phyloP scores from a whole-genome alignment of 2,888 invertebrate genomes.

The Drosophila koepferae region DNA sequence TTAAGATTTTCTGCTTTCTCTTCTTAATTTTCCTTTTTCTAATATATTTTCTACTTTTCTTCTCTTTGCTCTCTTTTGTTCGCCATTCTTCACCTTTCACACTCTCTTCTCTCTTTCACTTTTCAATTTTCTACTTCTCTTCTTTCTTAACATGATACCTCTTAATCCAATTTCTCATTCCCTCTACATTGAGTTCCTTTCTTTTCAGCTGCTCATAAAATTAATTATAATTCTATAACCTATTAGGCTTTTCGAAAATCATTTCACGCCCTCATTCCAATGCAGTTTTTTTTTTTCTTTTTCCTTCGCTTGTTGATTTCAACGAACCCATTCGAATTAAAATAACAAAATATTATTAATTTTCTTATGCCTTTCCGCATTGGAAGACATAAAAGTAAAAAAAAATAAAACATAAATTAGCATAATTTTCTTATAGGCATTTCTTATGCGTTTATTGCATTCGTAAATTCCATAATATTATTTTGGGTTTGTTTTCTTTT shows the following conservation, averaged over 20 bases:
- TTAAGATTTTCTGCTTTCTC: no score
- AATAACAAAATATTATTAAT: conserved; percentile 47
- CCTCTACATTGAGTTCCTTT: not conserved
- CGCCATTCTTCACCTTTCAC: no score
- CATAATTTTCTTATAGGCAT: conserved; percentile 48
- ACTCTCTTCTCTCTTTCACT: not conserved
- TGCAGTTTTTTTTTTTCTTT: not conserved
- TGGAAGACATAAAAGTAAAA: conserved; percentile 14
- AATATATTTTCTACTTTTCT: not conserved
- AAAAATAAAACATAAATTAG: conserved; percentile 36
- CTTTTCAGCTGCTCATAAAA: not conserved
- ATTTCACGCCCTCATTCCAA: conserved; percentile 11
- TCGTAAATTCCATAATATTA: conserved; percentile 45
- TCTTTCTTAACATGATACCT: not conserved
- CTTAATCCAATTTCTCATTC: not conserved
- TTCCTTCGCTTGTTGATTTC: not conserved
- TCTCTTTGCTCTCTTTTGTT: not conserved
- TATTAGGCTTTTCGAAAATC: not conserved
- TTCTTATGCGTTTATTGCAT: conserved; percentile 33
- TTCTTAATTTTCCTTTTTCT: no score
- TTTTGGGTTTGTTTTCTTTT: conserved; percentile 31
- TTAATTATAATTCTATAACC: conserved; percentile 1
- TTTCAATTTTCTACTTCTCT: not conserved
- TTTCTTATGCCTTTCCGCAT: conserved; percentile 38
- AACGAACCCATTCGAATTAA: conserved; percentile 54